phyloP scores from a whole-genome alignment of 1,140 invertebrate species.

The Pinna nobilis region DNA sequence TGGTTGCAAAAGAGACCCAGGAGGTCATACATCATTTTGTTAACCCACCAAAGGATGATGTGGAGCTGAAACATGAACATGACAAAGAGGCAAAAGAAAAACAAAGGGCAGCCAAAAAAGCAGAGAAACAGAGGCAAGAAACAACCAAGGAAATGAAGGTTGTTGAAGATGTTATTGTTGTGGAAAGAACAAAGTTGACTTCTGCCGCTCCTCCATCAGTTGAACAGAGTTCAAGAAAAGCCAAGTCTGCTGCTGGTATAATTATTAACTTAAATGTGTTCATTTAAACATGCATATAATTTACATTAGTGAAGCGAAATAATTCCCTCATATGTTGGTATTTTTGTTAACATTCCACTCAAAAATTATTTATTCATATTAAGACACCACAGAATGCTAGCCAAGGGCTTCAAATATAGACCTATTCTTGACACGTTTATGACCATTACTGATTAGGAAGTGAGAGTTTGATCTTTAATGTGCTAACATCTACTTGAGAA shows the following conservation, averaged over 20 bases:
- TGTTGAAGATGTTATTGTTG: conserved; percentile 43
- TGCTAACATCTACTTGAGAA: too few relatives aligned
- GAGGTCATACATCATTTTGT: conserved; percentile 60
- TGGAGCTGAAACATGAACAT: conserved; percentile 63
- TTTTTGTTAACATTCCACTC: too few relatives aligned
- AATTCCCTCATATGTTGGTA: too few relatives aligned
- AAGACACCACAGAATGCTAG: too few relatives aligned
- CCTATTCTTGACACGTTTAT: too few relatives aligned
- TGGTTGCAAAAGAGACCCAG: conserved; percentile 42
- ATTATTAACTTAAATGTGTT: background rate
- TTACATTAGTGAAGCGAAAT: too few relatives aligned
- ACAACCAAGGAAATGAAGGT: conserved; percentile 40
- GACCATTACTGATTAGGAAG: too few relatives aligned
- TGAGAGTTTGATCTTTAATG: too few relatives aligned
- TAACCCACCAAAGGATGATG: conserved; percentile 63
- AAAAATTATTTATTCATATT: too few relatives aligned
- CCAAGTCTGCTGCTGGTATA: background rate
- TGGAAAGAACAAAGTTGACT: conserved; percentile 29
- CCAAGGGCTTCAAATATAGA: too few relatives aligned
- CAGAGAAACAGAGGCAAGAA: conserved; percentile 27
- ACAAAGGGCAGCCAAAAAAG: background rate
- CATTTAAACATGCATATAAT: too few relatives aligned
- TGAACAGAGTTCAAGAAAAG: conserved; percentile 14
- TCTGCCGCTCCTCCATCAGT: conserved; percentile 19
- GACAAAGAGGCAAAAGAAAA: conserved; percentile 42